phyloP scores from a whole-genome alignment of 1,140 invertebrate species.

The Saccostrea glomerata region DNA sequence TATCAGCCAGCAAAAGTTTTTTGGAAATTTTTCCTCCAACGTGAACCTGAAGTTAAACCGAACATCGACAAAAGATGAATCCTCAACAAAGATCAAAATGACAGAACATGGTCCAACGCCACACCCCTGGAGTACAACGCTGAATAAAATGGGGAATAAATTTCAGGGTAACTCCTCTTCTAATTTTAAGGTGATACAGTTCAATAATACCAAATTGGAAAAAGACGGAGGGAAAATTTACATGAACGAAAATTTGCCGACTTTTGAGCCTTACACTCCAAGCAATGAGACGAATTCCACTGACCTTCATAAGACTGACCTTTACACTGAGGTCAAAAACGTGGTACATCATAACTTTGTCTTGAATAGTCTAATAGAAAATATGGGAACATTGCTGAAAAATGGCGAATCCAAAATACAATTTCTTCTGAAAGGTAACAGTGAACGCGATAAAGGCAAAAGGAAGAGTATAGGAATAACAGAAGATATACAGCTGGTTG shows the following conservation, averaged over 20 bases:
- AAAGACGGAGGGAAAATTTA: not conserved
- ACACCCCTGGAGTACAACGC: not conserved
- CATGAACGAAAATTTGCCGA: not conserved
- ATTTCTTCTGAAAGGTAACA: not conserved
- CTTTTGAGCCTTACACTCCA: not conserved
- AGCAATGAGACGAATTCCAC: slow-evolving; percentile 13
- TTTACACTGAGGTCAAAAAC: not conserved
- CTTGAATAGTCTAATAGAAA: not conserved
- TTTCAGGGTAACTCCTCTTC: not conserved
- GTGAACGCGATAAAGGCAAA: not conserved
- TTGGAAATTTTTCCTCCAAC: not conserved
- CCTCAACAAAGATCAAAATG: not conserved
- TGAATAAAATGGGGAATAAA: not conserved
- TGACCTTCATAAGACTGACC: not conserved
- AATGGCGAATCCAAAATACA: slow-evolving; percentile 5
- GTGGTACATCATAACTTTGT: slow-evolving; percentile 14
- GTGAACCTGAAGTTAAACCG: not conserved
- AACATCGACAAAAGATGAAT: not conserved
- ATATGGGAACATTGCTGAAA: not conserved
- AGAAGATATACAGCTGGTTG: no score
- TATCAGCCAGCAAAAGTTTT: not conserved
- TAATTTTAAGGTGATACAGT: not conserved
- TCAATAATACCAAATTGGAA: not conserved
- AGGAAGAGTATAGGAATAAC: no score
- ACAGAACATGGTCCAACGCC: not conserved